Conservation (phyloP, 2,797 vertebrate species). For the Euthynnus affinis region DNA sequence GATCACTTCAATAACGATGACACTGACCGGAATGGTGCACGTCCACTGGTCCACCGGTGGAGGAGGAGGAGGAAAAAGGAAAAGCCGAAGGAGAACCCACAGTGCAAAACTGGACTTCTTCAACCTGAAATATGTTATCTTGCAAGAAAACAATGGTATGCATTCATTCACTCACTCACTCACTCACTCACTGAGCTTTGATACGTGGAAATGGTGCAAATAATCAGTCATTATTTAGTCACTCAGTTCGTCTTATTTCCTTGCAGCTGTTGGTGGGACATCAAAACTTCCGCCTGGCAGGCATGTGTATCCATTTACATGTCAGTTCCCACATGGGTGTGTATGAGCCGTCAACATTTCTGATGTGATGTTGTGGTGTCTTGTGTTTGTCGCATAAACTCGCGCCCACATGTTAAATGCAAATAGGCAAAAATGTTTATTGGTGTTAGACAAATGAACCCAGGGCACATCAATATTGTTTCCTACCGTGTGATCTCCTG, state of each 20-base stretch:
- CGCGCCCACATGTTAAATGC: background rate
- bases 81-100: fast-evolving
- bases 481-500: background rate
- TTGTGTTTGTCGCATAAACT: background rate
- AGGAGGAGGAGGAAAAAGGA: background rate
- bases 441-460: background rate
- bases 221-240: background rate
- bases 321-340: constrained; percentile 69
- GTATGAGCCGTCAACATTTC: constrained; percentile 22
- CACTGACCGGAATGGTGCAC: constrained; percentile 11
- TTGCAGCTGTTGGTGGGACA: constrained; percentile 9
- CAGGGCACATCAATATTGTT: background rate
- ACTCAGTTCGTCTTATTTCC: background rate
- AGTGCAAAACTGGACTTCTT: constrained; percentile 46
- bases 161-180: no score
- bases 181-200: no score
- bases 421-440: no score
- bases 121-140: constrained; percentile 4
- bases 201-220: background rate
- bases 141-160: constrained; percentile 39
- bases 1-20: constrained; percentile 45
- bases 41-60: constrained; percentile 49
- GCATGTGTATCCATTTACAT: constrained; percentile 66
- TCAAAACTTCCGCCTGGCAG: constrained; percentile 54
- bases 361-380: background rate